Evolutionary conservation across 2,113 vertebrate species (phyloP).

Genomic region (Peromyscus californicus): DNA sequence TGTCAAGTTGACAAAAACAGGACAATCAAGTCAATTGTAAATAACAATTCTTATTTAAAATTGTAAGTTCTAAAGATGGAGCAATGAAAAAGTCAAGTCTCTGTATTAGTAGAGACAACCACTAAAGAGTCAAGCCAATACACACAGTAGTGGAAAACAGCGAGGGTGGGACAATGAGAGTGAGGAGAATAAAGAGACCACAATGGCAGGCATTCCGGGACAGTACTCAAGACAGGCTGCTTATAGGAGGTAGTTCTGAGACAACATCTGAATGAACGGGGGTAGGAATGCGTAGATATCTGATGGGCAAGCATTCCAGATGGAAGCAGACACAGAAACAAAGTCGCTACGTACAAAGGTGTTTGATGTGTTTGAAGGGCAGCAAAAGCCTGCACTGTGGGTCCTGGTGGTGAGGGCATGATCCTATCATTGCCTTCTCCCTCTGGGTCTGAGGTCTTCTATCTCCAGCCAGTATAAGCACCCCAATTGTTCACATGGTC

Average conservation of each 20-base stretch:
- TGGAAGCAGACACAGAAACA: neutral
- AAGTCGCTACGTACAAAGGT: neutral
- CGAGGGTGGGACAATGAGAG: fast-evolving
- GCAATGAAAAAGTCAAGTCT: neutral
- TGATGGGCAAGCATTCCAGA: neutral
- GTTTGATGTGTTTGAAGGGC: neutral
- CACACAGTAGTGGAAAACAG: neutral
- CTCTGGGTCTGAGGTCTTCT: no score
- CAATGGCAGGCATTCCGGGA: no score
- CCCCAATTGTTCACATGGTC: no score
- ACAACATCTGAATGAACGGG: neutral
- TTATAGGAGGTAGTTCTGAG: neutral
- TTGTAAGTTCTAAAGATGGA: neutral
- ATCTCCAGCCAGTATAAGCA: neutral
- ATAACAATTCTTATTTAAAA: neutral
- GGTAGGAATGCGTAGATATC: no score
- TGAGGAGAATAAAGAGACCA: neutral
- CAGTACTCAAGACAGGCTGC: no score
- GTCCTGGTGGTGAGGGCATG: fast-evolving
- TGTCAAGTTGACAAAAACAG: neutral
- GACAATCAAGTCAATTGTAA: neutral
- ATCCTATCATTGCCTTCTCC: neutral
- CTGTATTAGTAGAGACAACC: neutral
- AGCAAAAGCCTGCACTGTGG: neutral
- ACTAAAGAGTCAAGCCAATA: neutral